Percentiles rank a stretch among this genome's conserved stretches.
phyloP scores from a whole-genome alignment of 2,888 invertebrate species.

The Yponomeuta evonymella region DNA sequence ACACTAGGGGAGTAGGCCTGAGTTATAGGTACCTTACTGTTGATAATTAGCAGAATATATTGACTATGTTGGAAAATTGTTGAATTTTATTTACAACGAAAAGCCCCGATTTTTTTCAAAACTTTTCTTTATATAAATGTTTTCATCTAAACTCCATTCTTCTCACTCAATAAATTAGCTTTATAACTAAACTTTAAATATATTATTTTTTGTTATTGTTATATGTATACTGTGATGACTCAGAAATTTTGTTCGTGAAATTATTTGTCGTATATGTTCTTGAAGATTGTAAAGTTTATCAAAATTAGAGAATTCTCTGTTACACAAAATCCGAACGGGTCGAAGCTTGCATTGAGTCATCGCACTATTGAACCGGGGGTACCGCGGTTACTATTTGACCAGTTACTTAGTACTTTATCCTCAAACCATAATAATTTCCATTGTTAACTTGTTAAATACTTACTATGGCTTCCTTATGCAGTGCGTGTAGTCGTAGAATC shows the following conservation, averaged over 20 bases:
- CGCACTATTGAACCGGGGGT: slow-evolving; percentile 68
- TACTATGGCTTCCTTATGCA: not conserved
- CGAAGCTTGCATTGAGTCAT: slow-evolving; percentile 76
- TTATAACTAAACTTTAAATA: slow-evolving; percentile 28
- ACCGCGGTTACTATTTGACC: slow-evolving; percentile 30
- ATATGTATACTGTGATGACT: slow-evolving; percentile 68
- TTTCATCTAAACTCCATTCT: slow-evolving; percentile 47
- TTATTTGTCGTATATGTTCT: not conserved
- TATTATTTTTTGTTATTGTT: slow-evolving; percentile 37
- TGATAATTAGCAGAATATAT: slow-evolving; percentile 70
- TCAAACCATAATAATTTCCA: not conserved
- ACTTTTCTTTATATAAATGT: slow-evolving; percentile 38
- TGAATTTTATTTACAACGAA: slow-evolving; percentile 59
- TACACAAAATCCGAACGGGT: slow-evolving; percentile 48
- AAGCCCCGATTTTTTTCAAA: slow-evolving; percentile 38
- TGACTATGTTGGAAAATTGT: slow-evolving; percentile 67
- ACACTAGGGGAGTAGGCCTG: slow-evolving; percentile 47
- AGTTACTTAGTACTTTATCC: not conserved
- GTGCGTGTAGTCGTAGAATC: not conserved
- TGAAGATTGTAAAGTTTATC: not conserved
- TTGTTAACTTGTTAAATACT: not conserved
- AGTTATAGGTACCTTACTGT: slow-evolving; percentile 41
- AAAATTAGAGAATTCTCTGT: not conserved
- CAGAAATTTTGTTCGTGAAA: slow-evolving; percentile 36
- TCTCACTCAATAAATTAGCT: slow-evolving; percentile 39